Base-by-base conservation (phyloP, 2,888 invertebrate genomes). In the Sesamia inferens region DNA sequence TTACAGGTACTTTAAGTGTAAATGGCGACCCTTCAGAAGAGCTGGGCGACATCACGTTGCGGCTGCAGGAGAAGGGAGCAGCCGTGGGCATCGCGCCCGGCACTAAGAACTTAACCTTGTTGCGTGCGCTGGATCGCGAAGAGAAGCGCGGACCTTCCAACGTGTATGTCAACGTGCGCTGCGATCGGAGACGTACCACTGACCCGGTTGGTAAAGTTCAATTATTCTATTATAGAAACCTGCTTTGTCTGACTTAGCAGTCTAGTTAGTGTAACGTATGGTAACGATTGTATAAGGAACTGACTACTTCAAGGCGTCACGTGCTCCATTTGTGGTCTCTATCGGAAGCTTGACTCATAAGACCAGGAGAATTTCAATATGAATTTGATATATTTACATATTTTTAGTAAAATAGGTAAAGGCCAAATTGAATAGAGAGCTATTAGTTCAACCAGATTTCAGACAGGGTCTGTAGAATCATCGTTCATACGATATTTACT, bases 141-240 rank as follows among this genome's bases (percentile, higher is more conserved):
- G 98, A 98, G 81, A 93, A 97, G 66, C 96, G 97, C 24, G 99
- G 99, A 0, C 98, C 98, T 5, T 97, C 98, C 61, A 98, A 98
- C 71, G 98, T 98, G 67, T 98, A 98, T 91, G 97, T 99, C 74
- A 98, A 98, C 93, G 97, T 99, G 82, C 97, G 98, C 80, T 99
- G 99, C 92, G 98, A 98, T 88, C 96, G 98, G 76, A 96, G 98
- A 68, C 97, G 97, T 81, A 98, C 98, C 19, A 96, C 97, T 57
- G 98, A 98, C 92, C 98, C 98, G 88, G 98, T 98, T 90, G 87
- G 92, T 85, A 13, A 13, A 24, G 19, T 39, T 51, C 8, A 14
- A 58, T 58, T 61, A 24, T 11, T 57, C 16, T 63, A 19, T 31
- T 55, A 55, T 1, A 66, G 1, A 63, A 61, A 65, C 14, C 39